A percentile compares a stretch with the other conserved stretches of the same genome.
Evolutionary conservation across 2,888 invertebrate genomes (phyloP).

Genomic region (Drosophila basisetae): DNA sequence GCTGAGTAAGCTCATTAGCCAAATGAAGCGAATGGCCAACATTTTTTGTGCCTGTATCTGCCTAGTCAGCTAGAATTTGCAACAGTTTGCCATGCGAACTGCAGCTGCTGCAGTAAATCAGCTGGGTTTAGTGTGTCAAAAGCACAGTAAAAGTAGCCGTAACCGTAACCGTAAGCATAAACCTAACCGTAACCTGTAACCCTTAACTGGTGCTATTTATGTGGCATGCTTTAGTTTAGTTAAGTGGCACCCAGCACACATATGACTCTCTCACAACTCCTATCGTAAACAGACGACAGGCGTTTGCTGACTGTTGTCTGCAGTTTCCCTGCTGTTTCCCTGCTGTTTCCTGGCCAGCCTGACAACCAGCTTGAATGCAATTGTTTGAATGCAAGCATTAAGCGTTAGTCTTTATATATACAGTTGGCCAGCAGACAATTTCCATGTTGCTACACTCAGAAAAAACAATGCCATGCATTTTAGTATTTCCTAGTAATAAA

Average conservation of each 20-base stretch:
- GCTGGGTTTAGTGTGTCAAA: conserved; percentile 23
- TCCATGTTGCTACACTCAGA: conserved; percentile 22
- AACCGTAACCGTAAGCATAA: conserved; percentile 24
- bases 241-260: not conserved
- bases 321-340: conserved; percentile 36
- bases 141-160: not conserved
- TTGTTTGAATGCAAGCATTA: conserved; percentile 47
- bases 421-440: conserved; percentile 35
- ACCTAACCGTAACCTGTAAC: conserved; percentile 27
- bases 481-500: not conserved
- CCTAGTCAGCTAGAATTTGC: conserved; percentile 21
- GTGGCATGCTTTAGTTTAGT: conserved; percentile 18
- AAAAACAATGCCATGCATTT: not conserved
- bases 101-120: conserved; percentile 17
- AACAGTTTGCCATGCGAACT: not conserved
- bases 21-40: conserved; percentile 42
- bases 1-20: conserved; percentile 73
- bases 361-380: conserved; percentile 55
- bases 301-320: conserved; percentile 8
- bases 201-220: conserved; percentile 22
- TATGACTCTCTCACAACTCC: not conserved
- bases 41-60: not conserved
- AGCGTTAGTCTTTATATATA: not conserved
- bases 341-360: conserved; percentile 5
- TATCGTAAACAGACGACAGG: conserved; percentile 37